These are phyloP conservation scores for Clamator glandarius DNA, from an alignment of 2,797 vertebrate species.

Conservation along the genomic window DNA sequence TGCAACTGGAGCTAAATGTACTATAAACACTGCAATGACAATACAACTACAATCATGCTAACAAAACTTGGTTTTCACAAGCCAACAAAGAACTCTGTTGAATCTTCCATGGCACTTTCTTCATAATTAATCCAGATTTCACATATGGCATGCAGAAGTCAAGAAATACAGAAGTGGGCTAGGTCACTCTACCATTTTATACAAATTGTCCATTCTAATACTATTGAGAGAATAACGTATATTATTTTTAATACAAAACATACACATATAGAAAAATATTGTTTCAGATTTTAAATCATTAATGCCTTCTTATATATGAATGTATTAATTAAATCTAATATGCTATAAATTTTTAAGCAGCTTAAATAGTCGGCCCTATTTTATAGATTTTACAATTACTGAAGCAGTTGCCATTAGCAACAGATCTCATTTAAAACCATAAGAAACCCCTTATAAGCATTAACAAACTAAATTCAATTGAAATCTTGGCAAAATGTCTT, in stretches of 20 bases:
- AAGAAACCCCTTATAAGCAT: conserved; percentile 18
- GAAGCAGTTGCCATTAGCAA: conserved; percentile 43
- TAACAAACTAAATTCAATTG: conserved; percentile 23
- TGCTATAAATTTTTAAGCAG: conserved; percentile 25
- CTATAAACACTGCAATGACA: not conserved
- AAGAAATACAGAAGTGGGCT: not conserved
- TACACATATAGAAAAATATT: conserved; percentile 11
- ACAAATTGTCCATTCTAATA: not conserved
- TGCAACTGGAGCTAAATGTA: not conserved
- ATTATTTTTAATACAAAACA: conserved; percentile 2
- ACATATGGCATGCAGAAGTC: not conserved
- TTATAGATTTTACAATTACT: conserved; percentile 49
- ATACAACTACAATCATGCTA: not conserved
- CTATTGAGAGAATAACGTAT: not conserved
- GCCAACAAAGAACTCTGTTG: not conserved
- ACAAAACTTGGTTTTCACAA: not conserved
- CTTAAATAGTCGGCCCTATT: conserved; percentile 26
- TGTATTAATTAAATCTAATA: conserved; percentile 47
- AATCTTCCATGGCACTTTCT: not conserved
- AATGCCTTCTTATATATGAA: conserved; percentile 3
- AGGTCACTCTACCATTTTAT: not conserved
- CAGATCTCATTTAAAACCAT: conserved; percentile 42
- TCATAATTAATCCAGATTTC: not conserved
- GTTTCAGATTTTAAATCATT: conserved; percentile 24
- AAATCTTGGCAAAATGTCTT: conserved; percentile 36